Evolutionary conservation across 2,113 vertebrate species (phyloP).

Genomic region (Elachura formosa): DNA sequence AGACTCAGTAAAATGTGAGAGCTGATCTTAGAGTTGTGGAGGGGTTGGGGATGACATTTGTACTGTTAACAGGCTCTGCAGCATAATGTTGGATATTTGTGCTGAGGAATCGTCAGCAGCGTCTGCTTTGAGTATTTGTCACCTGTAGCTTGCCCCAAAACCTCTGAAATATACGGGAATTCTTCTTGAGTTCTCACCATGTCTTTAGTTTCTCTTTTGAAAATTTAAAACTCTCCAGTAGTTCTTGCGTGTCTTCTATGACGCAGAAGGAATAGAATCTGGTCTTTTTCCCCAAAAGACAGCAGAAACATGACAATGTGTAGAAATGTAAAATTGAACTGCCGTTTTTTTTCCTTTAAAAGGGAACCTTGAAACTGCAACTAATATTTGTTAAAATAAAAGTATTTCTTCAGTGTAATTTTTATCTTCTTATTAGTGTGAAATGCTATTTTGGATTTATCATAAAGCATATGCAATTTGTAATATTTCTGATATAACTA

Average conservation of each 20-base stretch:
- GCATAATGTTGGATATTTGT: not conserved
- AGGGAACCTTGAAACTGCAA: not conserved
- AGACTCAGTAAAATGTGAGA: not conserved
- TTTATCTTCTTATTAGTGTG: not conserved
- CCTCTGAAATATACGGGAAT: not conserved
- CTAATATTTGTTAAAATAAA: not conserved
- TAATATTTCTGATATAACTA: not conserved
- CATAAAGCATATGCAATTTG: not conserved
- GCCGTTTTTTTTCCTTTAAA: not conserved
- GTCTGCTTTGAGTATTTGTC: not conserved
- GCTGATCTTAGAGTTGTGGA: not conserved
- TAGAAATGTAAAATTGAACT: not conserved
- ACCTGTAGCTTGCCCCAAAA: not conserved
- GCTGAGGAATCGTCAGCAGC: not conserved
- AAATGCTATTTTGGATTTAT: not conserved
- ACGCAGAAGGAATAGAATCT: not conserved
- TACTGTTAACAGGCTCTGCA: not conserved
- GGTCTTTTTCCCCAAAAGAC: not conserved
- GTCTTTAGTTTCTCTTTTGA: not conserved
- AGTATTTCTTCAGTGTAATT: not conserved
- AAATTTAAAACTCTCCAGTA: not conserved
- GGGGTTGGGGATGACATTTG: not conserved
- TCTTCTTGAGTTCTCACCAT: not conserved
- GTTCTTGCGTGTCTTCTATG: not conserved
- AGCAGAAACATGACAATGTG: not conserved